Evolutionary conservation across 2,888 invertebrate genomes (phyloP), one percentile per base, ranked within the genome.

Genomic region (Allacma fusca): DNA sequence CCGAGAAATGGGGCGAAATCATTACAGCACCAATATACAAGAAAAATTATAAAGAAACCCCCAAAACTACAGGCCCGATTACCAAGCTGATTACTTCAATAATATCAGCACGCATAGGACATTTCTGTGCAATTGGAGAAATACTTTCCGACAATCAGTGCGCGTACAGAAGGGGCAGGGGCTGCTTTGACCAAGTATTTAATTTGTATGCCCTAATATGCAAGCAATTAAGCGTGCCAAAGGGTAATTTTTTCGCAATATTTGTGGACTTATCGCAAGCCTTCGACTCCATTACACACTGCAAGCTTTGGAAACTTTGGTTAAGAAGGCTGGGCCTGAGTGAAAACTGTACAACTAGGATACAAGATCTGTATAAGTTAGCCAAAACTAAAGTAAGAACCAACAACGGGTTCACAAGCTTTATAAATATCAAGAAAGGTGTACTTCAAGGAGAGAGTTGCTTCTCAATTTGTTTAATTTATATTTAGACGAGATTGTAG

Each of bases 41-140:
- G 34, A 68, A 68, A 34, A 29, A 26, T 16, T 43, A 40, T 23
- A 65, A 1, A 1, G 68, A 34, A 16, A 19, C 26, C 70, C 70
- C 9, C 0, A 28, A 19, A 76, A 70, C 69, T 70, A 76, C 29
- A 40, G 76, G 44, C 75, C 75, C 34, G 70, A 57, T 75, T 23
- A 26, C 64, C 2, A 75, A 75, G 24, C 29, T 75, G 2, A 24
- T 29, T 5, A 44, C 34, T 26, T 50, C 34, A 16, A 16, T 76
- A 9, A 5, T 76, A 1, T 21, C 19, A 1, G 16, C 0, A 2
- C 4, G 76, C 43, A 21, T 76, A 4, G 21, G 29, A 21, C 43
- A 40, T 62, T 34, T 34, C 34, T 34, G 34, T 34, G 34, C 34
- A 9, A 34, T 34, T 7, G 34, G 5, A 7, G 34, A 34, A 34